phyloP scores from a whole-genome alignment of 2,113 vertebrate genomes.

The Mastomys coucha region DNA sequence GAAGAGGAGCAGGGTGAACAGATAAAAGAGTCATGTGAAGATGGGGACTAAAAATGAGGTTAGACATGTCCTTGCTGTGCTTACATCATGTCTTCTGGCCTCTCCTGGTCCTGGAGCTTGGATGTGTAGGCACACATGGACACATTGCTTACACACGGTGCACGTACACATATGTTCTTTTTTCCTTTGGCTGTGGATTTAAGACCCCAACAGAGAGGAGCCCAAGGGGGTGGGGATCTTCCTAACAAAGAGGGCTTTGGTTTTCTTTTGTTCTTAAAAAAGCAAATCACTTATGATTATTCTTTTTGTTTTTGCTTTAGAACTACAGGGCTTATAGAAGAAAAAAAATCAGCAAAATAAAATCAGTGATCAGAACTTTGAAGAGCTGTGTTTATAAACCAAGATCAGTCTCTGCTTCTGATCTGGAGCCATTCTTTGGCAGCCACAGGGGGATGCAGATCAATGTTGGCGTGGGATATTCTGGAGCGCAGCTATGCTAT shows the following conservation, averaged over 20 bases:
- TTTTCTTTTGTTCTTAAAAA: conserved; percentile 51
- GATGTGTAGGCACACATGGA: accelerated
- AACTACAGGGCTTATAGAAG: background rate
- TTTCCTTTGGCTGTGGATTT: background rate
- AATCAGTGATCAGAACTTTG: conserved; percentile 63
- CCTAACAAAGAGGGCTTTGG: background rate
- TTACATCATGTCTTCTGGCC: background rate
- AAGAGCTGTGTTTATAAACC: conserved; percentile 71
- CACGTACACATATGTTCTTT: no score
- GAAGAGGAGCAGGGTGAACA: background rate
- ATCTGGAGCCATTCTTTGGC: conserved; percentile 37
- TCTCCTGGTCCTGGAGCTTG: no score
- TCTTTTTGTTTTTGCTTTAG: background rate
- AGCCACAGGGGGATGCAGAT: background rate
- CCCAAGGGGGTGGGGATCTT: background rate
- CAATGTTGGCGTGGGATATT: background rate
- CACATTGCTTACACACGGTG: background rate
- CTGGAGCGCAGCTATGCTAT: background rate
- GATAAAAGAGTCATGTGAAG: background rate
- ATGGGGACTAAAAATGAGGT: background rate
- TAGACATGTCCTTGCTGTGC: background rate
- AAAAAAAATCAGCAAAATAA: conserved; percentile 56
- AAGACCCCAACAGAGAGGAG: background rate
- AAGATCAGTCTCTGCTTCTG: conserved; percentile 47
- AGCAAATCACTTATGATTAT: conserved; percentile 33